Percentiles rank a stretch among this genome's conserved stretches.
Conservation (phyloP, 2,113 vertebrate genomes). For the Xyrauchen texanus region DNA sequence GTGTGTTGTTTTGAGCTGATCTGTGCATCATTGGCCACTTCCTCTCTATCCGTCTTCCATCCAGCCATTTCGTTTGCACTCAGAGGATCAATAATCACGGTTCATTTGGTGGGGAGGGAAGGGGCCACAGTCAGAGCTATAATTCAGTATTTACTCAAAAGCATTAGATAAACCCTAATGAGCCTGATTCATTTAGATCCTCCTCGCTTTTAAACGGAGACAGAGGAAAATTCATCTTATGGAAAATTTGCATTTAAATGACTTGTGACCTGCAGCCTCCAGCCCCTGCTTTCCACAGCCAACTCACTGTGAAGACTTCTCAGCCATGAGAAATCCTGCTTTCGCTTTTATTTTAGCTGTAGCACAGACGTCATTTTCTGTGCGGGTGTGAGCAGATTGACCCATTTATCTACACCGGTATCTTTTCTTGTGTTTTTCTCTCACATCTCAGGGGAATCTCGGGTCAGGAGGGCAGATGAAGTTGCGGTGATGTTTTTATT, state of each 20-base stretch:
- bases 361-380: slow-evolving; percentile 13
- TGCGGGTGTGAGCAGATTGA: slow-evolving; percentile 18
- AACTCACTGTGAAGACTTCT: slow-evolving; percentile 37
- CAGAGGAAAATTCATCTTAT: slow-evolving; percentile 54
- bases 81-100: slow-evolving; percentile 46
- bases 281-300: not conserved
- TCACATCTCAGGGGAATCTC: slow-evolving; percentile 12
- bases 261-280: slow-evolving; percentile 46
- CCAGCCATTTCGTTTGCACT: not conserved
- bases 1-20: not conserved
- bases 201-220: slow-evolving; percentile 43
- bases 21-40: too few relatives aligned
- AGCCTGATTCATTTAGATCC: slow-evolving; percentile 40
- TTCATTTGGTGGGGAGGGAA: slow-evolving; percentile 35
- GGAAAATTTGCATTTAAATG: slow-evolving; percentile 62
- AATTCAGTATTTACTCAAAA: slow-evolving; percentile 48
- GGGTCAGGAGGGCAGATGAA: slow-evolving; percentile 32
- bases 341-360: slow-evolving; percentile 23
- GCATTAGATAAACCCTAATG: slow-evolving; percentile 45
- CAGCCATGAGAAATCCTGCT: slow-evolving; percentile 2
- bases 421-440: slow-evolving; percentile 4
- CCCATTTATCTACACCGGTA: slow-evolving; percentile 10
- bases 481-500: slow-evolving; percentile 16
- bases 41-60: not conserved
- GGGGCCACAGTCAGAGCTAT: slow-evolving; percentile 33